Conservation (phyloP, 2,113 vertebrate species). For the Syngnathus scovelli region DNA sequence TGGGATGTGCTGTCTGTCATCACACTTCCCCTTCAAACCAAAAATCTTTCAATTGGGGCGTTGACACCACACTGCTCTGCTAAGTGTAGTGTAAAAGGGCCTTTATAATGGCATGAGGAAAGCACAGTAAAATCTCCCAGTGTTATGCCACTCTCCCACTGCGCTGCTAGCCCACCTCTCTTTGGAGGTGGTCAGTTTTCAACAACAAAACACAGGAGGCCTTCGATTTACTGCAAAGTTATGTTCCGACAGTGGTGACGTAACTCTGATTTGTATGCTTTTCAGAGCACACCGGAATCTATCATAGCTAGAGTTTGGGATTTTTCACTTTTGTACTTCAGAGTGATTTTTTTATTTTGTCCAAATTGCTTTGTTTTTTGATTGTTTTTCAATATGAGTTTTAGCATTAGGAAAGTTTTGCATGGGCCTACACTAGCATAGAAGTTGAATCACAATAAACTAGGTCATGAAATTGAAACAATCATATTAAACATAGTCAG, state of each 20-base stretch:
- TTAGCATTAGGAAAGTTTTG: too few relatives aligned
- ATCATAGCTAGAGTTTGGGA: not conserved
- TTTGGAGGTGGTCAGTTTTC: not conserved
- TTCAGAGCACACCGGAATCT: not conserved
- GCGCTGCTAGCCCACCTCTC: not conserved
- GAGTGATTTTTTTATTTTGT: not conserved
- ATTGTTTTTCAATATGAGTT: not conserved
- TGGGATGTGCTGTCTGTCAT: not conserved
- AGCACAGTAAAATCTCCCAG: not conserved
- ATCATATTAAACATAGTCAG: too few relatives aligned
- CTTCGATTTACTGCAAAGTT: not conserved
- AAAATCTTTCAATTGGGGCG: not conserved
- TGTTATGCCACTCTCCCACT: not conserved
- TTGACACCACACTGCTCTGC: not conserved
- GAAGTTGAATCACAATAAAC: not conserved
- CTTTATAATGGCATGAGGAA: not conserved
- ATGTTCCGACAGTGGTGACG: not conserved
- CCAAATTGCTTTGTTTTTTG: not conserved
- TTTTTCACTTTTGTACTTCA: too few relatives aligned
- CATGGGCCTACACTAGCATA: not conserved
- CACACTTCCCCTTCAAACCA: not conserved
- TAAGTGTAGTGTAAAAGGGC: not conserved
- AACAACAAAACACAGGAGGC: not conserved
- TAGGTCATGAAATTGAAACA: too few relatives aligned
- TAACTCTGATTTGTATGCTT: not conserved